Evolutionary conservation across 2,113 vertebrate species (phyloP).

Genomic region (Pao palembangensis): DNA sequence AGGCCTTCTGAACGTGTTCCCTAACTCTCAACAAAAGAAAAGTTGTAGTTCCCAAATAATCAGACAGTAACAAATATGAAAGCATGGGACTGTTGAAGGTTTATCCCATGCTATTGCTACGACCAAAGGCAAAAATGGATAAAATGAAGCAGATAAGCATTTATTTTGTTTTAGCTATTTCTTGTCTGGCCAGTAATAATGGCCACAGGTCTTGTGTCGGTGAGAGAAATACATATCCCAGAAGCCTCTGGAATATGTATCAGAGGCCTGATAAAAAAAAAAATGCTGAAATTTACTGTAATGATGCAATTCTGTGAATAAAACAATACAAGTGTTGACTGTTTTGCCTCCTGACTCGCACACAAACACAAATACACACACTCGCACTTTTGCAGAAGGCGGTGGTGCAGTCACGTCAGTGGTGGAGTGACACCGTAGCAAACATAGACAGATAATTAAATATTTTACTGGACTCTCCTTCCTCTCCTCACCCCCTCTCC

Average conservation of each 20-base stretch:
- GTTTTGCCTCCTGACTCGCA: constrained; percentile 8
- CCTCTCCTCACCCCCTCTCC: constrained; percentile 10
- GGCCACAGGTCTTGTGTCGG: no score
- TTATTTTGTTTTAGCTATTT: constrained; percentile 12
- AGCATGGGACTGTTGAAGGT: background rate
- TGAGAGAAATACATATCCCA: no score
- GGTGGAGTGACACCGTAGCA: constrained; percentile 48
- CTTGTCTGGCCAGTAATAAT: no score
- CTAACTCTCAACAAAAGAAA: background rate
- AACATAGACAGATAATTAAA: no score
- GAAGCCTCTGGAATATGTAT: no score
- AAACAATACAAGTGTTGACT: constrained; percentile 33
- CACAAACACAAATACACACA: background rate
- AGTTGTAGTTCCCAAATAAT: background rate
- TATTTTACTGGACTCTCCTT: background rate
- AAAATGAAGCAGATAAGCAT: background rate
- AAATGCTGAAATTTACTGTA: constrained; percentile 14
- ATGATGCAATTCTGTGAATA: constrained; percentile 58
- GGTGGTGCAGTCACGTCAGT: background rate
- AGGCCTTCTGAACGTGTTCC: background rate
- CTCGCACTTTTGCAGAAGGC: constrained; percentile 7
- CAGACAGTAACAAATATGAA: background rate
- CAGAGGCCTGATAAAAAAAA: constrained; percentile 1
- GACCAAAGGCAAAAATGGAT: background rate
- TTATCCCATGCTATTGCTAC: constrained; percentile 13